A percentile compares a stretch with the other conserved stretches of the same genome.
Evolutionary conservation across 2,888 invertebrate genomes (phyloP).

Genomic region (Epiblema foenella): DNA sequence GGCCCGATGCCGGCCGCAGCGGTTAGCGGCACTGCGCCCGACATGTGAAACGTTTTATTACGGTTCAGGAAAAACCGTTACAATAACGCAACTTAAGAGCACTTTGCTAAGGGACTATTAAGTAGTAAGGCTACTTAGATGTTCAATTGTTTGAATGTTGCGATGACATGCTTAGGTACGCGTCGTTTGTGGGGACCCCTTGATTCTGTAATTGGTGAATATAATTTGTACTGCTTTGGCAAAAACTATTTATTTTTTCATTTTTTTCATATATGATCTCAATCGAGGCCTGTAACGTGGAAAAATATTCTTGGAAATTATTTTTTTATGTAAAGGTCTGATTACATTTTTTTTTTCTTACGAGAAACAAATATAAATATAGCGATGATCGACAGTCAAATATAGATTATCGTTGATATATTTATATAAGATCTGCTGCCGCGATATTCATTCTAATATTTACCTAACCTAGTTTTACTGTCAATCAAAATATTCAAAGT

Average conservation of each 20-base stretch:
- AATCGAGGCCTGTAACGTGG: too few relatives aligned
- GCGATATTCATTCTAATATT: not conserved
- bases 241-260: not conserved
- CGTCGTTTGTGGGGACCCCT: not conserved
- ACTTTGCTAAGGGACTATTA: slow-evolving; percentile 46
- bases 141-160: slow-evolving; percentile 38
- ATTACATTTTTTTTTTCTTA: too few relatives aligned
- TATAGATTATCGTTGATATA: not conserved
- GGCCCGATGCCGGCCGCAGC: slow-evolving; percentile 80
- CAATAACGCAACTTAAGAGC: slow-evolving; percentile 64
- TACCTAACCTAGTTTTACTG: not conserved
- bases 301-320: too few relatives aligned
- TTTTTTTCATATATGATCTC: not conserved
- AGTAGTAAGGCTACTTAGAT: slow-evolving; percentile 39
- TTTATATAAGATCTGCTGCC: too few relatives aligned
- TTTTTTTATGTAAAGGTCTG: too few relatives aligned
- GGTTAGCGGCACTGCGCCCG: slow-evolving; percentile 69
- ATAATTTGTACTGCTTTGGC: not conserved
- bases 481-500: not conserved
- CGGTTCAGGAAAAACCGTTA: slow-evolving; percentile 76
- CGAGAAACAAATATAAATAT: not conserved
- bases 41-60: slow-evolving; percentile 81
- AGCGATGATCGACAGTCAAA: not conserved
- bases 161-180: not conserved
- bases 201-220: not conserved